A percentile compares a stretch with the other conserved stretches of the same genome.
Evolutionary conservation across 1,140 invertebrate genomes (phyloP).

Genomic region (Meloidogyne exigua): DNA sequence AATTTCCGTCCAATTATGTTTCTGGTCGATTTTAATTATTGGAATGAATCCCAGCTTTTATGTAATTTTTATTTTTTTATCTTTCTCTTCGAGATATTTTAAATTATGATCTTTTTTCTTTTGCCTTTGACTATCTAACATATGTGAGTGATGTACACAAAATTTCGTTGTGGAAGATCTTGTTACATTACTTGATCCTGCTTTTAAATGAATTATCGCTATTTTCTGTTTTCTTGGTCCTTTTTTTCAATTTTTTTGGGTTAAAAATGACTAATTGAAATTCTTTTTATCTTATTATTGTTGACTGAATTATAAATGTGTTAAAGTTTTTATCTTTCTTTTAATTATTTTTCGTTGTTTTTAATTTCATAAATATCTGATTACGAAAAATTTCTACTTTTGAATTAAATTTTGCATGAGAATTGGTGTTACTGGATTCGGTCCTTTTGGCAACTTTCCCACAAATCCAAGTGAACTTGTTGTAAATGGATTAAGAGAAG

Average conservation of each 20-base stretch:
- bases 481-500: constrained; percentile 15
- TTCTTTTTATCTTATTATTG: not conserved
- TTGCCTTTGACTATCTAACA: not conserved
- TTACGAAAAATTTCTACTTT: not conserved
- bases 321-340: constrained; percentile 10
- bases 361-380: not conserved
- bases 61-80: not conserved
- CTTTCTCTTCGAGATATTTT: not conserved
- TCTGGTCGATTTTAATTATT: constrained; percentile 37
- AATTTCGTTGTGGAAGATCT: not conserved
- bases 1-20: constrained; percentile 51
- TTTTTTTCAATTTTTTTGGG: too few relatives aligned
- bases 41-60: not conserved
- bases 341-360: not conserved
- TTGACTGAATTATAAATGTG: constrained; percentile 13
- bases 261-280: too few relatives aligned
- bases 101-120: not conserved
- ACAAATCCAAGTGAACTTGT: constrained; percentile 29
- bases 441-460: constrained; percentile 27
- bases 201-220: too few relatives aligned
- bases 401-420: not conserved
- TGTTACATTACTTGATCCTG: not conserved
- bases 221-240: too few relatives aligned
- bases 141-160: not conserved
- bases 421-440: constrained; percentile 30